Percentiles rank a stretch among this genome's conserved stretches.
phyloP scores from a whole-genome alignment of 2,797 vertebrate species.

The Eutrigla gurnardus region DNA sequence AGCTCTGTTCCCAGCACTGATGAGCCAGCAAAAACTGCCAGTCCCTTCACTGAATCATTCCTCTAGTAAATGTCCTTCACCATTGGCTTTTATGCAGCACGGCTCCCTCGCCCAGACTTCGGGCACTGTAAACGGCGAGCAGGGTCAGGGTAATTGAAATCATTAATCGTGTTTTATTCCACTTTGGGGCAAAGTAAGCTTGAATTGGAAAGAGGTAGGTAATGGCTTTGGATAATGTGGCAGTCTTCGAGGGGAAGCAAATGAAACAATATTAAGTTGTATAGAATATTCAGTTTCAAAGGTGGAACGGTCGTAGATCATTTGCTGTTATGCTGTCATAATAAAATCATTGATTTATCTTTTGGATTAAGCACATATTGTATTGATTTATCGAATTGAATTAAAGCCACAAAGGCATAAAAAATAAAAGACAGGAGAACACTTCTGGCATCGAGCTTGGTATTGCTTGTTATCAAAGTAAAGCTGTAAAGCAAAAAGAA shows the following conservation, averaged over 20 bases:
- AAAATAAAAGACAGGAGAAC: not conserved
- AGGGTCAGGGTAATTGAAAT: constrained; percentile 83
- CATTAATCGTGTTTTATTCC: constrained; percentile 86
- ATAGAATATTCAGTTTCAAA: constrained; percentile 62
- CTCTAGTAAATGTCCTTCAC: constrained; percentile 81
- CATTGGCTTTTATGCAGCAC: constrained; percentile 75
- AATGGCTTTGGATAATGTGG: constrained; percentile 73
- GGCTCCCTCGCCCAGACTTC: constrained; percentile 72
- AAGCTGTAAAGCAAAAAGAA: not conserved
- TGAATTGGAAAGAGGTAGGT: constrained; percentile 74
- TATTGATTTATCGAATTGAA: constrained; percentile 49
- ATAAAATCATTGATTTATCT: constrained; percentile 63
- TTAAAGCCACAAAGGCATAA: constrained; percentile 23
- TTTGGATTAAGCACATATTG: constrained; percentile 37
- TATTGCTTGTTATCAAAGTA: not conserved
- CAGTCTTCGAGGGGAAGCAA: constrained; percentile 63
- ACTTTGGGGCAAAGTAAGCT: constrained; percentile 80
- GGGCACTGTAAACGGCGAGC: constrained; percentile 77
- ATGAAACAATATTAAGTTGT: constrained; percentile 71
- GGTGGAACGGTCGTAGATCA: constrained; percentile 57
- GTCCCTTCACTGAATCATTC: constrained; percentile 79
- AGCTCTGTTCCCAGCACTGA: constrained; percentile 68
- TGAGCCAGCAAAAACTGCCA: constrained; percentile 77
- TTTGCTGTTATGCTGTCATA: constrained; percentile 49
- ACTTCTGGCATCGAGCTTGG: not conserved